Conservation (phyloP, 53 echinoderm and acorn worm species). For the Arbacia lixula region DNA sequence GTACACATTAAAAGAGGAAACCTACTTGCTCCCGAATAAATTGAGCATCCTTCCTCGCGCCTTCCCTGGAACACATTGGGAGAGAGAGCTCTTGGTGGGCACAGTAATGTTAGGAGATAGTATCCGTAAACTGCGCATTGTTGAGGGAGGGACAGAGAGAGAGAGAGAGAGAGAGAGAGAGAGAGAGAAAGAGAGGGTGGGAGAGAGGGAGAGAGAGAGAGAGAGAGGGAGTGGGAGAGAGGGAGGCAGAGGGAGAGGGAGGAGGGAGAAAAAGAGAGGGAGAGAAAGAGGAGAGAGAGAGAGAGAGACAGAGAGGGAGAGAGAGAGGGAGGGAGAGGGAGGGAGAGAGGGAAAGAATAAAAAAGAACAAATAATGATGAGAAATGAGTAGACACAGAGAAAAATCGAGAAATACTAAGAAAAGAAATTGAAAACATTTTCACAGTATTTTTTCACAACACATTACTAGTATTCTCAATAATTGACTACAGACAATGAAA, state of each 20-base stretch:
- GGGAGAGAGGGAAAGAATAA: background rate
- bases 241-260: background rate
- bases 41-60: constrained; percentile 46
- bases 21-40: constrained; percentile 48
- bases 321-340: background rate
- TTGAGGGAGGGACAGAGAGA: background rate
- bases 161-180: background rate
- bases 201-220: background rate
- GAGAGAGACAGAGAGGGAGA: background rate
- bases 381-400: background rate
- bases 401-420: too few relatives aligned
- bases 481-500: too few relatives aligned
- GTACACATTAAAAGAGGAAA: background rate
- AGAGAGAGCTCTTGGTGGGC: too few relatives aligned
- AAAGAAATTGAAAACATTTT: too few relatives aligned
- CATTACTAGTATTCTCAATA: too few relatives aligned
- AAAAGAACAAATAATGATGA: background rate
- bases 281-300: background rate
- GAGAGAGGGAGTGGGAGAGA: background rate
- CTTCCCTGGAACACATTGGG: constrained; percentile 29
- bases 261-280: background rate
- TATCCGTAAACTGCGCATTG: too few relatives aligned
- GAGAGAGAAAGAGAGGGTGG: background rate
- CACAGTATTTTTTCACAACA: too few relatives aligned
- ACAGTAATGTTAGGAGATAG: too few relatives aligned